These are phyloP conservation scores for Ganaspis brasiliensis DNA, from an alignment of 2,888 invertebrate species.

Conservation along the genomic window DNA sequence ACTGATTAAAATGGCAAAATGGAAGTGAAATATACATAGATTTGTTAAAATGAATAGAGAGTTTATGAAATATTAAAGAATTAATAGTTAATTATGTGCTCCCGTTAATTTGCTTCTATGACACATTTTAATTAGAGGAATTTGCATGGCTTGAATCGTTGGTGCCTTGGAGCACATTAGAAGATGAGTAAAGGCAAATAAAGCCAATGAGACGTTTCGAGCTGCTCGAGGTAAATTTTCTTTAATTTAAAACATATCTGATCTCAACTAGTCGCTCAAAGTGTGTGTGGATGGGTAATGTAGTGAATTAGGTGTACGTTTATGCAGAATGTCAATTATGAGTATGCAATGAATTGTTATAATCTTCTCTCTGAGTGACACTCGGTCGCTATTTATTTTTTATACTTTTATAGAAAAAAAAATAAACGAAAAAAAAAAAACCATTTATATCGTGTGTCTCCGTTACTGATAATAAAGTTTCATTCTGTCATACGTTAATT, in stretches of 20 bases:
- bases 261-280: slow-evolving; percentile 63
- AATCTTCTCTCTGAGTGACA: slow-evolving; percentile 56
- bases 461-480: slow-evolving; percentile 70
- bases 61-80: slow-evolving; percentile 10
- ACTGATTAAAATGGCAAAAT: background rate
- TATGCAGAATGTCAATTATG: slow-evolving; percentile 58
- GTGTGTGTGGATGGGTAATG: slow-evolving; percentile 34
- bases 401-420: slow-evolving; percentile 75
- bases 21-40: background rate
- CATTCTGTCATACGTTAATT: slow-evolving; percentile 59
- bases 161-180: background rate
- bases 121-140: background rate
- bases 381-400: slow-evolving; percentile 74
- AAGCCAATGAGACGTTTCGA: slow-evolving; percentile 16
- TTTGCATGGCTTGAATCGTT: slow-evolving; percentile 17
- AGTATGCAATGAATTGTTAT: slow-evolving; percentile 54
- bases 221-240: slow-evolving; percentile 48
- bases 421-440: too few relatives aligned
- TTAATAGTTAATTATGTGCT: background rate
- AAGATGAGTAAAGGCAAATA: slow-evolving; percentile 28
- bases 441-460: slow-evolving; percentile 62
- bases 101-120: background rate
- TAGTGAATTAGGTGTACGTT: slow-evolving; percentile 15
- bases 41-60: background rate
- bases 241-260: slow-evolving; percentile 53